Evolutionary conservation across 2,888 invertebrate species (phyloP).

Genomic region (Agriopis leucophaearia): DNA sequence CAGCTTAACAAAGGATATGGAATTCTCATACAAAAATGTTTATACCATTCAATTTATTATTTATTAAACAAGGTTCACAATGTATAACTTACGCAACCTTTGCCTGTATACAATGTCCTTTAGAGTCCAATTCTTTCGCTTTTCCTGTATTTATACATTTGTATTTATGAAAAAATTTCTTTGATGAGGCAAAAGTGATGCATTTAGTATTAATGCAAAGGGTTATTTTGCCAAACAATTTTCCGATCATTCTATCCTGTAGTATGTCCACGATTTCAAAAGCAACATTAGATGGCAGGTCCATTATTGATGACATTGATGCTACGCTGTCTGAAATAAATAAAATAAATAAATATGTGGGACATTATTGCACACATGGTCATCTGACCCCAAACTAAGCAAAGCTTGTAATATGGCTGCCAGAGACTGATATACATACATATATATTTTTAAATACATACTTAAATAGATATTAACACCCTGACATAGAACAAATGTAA

Average conservation of each 20-base stretch:
- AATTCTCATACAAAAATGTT: conserved; percentile 54
- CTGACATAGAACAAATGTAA: too few species aligned
- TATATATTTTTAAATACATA: too few species aligned
- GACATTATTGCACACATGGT: too few species aligned
- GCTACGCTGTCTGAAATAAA: conserved; percentile 76
- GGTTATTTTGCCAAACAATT: conserved; percentile 76
- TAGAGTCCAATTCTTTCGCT: conserved; percentile 63
- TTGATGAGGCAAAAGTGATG: conserved; percentile 67
- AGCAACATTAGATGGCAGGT: conserved; percentile 75
- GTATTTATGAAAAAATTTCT: conserved; percentile 70
- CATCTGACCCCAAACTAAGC: too few species aligned
- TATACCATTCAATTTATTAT: conserved; percentile 55
- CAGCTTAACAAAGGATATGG: conserved; percentile 40
- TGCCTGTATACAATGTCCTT: conserved; percentile 69
- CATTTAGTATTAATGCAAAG: conserved; percentile 76
- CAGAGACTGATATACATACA: too few species aligned
- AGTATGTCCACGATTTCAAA: conserved; percentile 78
- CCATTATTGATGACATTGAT: conserved; percentile 76
- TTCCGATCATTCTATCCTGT: conserved; percentile 75
- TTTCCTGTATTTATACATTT: conserved; percentile 59
- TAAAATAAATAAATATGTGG: too few species aligned
- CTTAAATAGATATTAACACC: too few species aligned
- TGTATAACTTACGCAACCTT: conserved; percentile 60
- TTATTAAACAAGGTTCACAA: conserved; percentile 58
- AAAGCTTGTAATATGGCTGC: too few species aligned